Evolutionary conservation across 2,797 vertebrate genomes (phyloP).

Genomic region (Sebastes matsubarae): DNA sequence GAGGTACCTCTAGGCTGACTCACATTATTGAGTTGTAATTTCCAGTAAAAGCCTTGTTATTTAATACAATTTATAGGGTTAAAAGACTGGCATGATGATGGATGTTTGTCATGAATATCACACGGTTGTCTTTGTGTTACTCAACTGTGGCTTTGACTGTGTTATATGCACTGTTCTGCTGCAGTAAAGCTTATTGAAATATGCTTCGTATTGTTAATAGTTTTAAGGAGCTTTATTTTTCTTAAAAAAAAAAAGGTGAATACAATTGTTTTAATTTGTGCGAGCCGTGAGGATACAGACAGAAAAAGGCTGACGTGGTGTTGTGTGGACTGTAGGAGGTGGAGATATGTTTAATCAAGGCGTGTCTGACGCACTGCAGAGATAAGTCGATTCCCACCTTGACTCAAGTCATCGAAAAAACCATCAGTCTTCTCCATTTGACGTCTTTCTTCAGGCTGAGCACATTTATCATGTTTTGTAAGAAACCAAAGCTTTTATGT

Average conservation of each 20-base stretch:
- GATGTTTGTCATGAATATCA: background rate
- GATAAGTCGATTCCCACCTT: constrained; percentile 21
- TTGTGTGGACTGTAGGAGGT: background rate
- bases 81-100: background rate
- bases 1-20: constrained; percentile 5
- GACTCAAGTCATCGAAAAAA: constrained; percentile 9
- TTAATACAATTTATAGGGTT: constrained; percentile 13
- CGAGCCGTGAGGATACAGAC: background rate
- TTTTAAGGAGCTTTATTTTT: background rate
- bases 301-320: background rate
- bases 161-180: background rate
- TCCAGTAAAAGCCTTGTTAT: constrained; percentile 18
- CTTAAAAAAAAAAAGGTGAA: background rate
- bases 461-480: background rate
- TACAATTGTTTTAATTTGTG: background rate
- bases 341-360: constrained; percentile 8
- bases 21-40: constrained; percentile 15
- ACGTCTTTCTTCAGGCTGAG: constrained; percentile 2
- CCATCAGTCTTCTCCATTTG: constrained; percentile 6
- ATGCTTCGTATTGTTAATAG: background rate
- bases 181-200: background rate
- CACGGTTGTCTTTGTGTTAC: background rate
- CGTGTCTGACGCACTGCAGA: constrained; percentile 19
- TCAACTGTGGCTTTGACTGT: background rate
- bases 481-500: background rate